These are phyloP conservation scores for Dendropsophus ebraccatus DNA, from an alignment of 2,113 vertebrate species.

Conservation along the genomic window DNA sequence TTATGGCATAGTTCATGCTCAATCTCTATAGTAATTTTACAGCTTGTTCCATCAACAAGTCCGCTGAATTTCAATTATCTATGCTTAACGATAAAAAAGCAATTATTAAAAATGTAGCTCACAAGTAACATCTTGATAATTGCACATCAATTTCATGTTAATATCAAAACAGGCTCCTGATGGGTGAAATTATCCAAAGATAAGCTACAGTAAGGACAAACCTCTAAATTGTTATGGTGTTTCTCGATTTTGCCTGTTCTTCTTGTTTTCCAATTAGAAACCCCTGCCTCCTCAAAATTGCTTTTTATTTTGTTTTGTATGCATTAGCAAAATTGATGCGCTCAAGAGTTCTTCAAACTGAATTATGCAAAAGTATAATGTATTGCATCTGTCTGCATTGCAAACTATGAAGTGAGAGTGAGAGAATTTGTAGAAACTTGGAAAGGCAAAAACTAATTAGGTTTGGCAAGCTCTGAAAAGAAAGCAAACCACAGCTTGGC, in stretches of 20 bases:
- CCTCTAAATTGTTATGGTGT: conserved; percentile 55
- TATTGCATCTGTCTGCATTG: conserved; percentile 58
- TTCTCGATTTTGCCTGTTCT: conserved; percentile 64
- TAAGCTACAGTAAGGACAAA: conserved; percentile 69
- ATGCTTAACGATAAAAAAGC: conserved; percentile 70
- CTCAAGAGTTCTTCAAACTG: conserved; percentile 68
- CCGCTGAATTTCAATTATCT: conserved; percentile 58
- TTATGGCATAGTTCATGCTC: conserved; percentile 7
- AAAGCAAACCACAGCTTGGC: conserved; percentile 26
- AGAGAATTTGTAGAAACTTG: conserved; percentile 63
- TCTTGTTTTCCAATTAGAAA: conserved; percentile 65
- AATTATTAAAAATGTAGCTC: conserved; percentile 67
- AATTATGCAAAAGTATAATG: conserved; percentile 66
- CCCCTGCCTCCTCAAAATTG: conserved; percentile 61
- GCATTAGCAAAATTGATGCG: conserved; percentile 74
- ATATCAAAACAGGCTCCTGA: conserved; percentile 67
- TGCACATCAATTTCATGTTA: conserved; percentile 66
- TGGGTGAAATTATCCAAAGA: conserved; percentile 74
- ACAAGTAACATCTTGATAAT: conserved; percentile 68
- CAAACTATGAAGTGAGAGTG: conserved; percentile 57
- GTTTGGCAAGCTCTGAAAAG: conserved; percentile 59
- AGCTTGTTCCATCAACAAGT: conserved; percentile 17
- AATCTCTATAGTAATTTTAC: conserved; percentile 25
- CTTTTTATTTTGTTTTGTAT: conserved; percentile 64
- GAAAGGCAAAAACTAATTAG: conserved; percentile 62